These are phyloP conservation scores for Drosophila incognita DNA, from an alignment of 2,888 invertebrate species.

Conservation along the genomic window DNA sequence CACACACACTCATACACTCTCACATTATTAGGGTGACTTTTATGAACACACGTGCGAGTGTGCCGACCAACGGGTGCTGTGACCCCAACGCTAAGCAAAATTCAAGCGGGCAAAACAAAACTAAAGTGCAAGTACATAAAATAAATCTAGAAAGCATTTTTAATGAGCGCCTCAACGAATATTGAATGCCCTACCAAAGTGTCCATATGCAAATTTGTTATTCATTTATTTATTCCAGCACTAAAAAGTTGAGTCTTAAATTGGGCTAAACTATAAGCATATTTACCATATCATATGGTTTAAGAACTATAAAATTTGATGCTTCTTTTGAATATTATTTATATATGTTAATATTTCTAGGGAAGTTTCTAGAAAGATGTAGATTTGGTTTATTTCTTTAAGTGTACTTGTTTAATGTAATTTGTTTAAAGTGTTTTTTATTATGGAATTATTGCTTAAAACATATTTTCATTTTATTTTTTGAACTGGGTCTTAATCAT, in stretches of 20 bases:
- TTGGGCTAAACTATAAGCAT: neutral
- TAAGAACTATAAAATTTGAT: neutral
- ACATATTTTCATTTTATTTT: neutral
- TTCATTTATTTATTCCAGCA: neutral
- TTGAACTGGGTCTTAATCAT: accelerated
- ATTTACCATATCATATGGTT: accelerated
- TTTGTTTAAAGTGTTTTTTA: neutral
- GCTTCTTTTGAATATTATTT: neutral
- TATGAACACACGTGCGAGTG: conserved; percentile 1
- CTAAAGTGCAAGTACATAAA: conserved; percentile 30
- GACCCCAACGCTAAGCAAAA: conserved; percentile 55
- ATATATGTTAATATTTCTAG: neutral
- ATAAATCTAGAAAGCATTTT: neutral
- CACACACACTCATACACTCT: conserved; percentile 7
- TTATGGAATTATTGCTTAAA: neutral
- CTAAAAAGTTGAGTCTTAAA: neutral
- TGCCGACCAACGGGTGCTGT: conserved; percentile 31
- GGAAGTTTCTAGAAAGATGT: accelerated
- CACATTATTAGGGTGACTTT: conserved; percentile 30
- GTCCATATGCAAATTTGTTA: neutral
- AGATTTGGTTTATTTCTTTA: accelerated
- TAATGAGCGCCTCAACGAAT: neutral
- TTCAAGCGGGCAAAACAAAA: conserved; percentile 43
- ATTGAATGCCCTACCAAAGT: neutral
- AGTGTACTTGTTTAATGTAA: accelerated